Percentiles rank a stretch among this genome's conserved stretches.
Evolutionary conservation across 2,888 invertebrate genomes (phyloP).

Genomic region (Fissipunctia ypsillon): DNA sequence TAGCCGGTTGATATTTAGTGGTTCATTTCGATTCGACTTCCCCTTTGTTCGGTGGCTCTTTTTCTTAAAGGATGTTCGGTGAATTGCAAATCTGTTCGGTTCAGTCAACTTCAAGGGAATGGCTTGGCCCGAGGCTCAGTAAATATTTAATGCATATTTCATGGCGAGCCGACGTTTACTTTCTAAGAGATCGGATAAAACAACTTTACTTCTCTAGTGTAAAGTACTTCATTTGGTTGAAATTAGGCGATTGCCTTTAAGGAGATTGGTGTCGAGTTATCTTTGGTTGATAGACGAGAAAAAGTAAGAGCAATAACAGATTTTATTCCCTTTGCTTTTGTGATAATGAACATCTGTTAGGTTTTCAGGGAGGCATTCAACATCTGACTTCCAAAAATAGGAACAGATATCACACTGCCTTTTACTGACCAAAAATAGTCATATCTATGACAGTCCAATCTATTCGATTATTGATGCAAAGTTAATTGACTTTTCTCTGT

Average conservation of each 20-base stretch:
- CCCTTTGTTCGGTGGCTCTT: constrained; percentile 83
- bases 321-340: not conserved
- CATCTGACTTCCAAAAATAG: not conserved
- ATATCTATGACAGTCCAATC: not conserved
- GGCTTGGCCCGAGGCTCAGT: constrained; percentile 83
- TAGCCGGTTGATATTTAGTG: constrained; percentile 80
- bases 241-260: constrained; percentile 50
- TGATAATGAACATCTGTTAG: not conserved
- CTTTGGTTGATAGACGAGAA: constrained; percentile 12
- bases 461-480: not conserved
- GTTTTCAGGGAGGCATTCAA: not conserved
- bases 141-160: constrained; percentile 90
- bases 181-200: constrained; percentile 85
- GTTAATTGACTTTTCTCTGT: not conserved
- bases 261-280: constrained; percentile 14
- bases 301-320: not conserved
- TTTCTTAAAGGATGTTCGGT: constrained; percentile 87
- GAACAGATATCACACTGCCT: not conserved
- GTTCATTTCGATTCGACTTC: constrained; percentile 84
- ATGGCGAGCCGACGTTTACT: constrained; percentile 85
- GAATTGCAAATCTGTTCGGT: constrained; percentile 89
- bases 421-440: not conserved
- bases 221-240: constrained; percentile 65
- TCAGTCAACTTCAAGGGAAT: constrained; percentile 87
- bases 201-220: constrained; percentile 79